Percentiles rank a stretch among this genome's conserved stretches.
Conservation (phyloP, 2,888 invertebrate species). For the Aricia artaxerxes region DNA sequence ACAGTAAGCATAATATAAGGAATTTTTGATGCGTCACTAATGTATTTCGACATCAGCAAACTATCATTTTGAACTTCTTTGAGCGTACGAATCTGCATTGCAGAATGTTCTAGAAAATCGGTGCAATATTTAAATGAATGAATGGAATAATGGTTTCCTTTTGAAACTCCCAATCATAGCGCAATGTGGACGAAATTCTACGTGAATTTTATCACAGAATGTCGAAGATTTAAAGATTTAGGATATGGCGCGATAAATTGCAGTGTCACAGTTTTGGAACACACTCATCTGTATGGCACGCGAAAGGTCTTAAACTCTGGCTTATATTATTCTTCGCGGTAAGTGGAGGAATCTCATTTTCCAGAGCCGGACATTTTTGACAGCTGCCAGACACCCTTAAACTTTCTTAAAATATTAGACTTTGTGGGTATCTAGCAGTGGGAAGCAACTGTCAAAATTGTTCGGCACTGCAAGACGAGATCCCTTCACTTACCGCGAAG, state of each 20-base stretch:
- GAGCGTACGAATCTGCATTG: conserved; percentile 52
- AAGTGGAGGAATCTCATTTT: no score
- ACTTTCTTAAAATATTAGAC: no score
- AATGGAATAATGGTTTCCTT: conserved; percentile 42
- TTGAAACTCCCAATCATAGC: conserved; percentile 43
- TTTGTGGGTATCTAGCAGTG: no score
- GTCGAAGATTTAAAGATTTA: not conserved
- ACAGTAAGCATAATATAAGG: not conserved
- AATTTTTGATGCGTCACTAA: not conserved
- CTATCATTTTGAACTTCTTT: conserved; percentile 10
- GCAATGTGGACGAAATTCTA: conserved; percentile 42
- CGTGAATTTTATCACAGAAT: conserved; percentile 37
- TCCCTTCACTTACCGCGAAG: no score
- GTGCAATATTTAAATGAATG: conserved; percentile 52
- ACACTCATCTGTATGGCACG: no score
- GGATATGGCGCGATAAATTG: not conserved
- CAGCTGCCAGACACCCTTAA: no score
- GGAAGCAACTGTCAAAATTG: no score
- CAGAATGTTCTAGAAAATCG: conserved; percentile 50
- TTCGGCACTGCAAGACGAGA: no score
- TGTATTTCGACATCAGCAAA: conserved; percentile 11
- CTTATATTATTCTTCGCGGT: no score
- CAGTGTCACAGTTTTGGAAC: not conserved
- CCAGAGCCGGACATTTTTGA: no score
- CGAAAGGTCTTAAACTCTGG: no score